These are phyloP conservation scores for Brachyptera risi DNA, from an alignment of 2,888 invertebrate species.

Conservation along the genomic window DNA sequence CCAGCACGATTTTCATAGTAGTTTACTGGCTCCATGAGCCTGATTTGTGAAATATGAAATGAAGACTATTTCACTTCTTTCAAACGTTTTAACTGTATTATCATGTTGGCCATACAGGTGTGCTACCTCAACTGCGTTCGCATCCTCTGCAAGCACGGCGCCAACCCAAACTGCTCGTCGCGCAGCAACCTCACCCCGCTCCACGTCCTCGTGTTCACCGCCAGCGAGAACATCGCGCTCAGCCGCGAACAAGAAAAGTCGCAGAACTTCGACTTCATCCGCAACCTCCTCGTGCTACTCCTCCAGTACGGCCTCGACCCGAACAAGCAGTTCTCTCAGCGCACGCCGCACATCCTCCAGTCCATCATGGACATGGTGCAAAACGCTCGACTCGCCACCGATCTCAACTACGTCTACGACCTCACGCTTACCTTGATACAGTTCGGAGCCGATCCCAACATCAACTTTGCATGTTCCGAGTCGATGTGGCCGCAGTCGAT, in stretches of 20 bases:
- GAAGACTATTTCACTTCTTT: too few species aligned
- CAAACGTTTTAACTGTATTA: too few species aligned
- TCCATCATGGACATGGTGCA: conserved; percentile 64
- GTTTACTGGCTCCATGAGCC: too few species aligned
- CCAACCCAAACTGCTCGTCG: conserved; percentile 69
- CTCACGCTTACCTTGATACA: conserved; percentile 66
- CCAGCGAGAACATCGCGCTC: conserved; percentile 64
- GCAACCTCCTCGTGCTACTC: conserved; percentile 59
- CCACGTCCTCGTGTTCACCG: conserved; percentile 66
- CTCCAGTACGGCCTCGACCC: conserved; percentile 65
- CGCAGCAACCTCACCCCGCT: conserved; percentile 63
- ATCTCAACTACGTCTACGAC: conserved; percentile 65
- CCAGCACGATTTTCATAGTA: too few species aligned
- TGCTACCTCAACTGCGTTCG: conserved; percentile 68
- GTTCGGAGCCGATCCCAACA: conserved; percentile 69
- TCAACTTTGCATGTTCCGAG: conserved; percentile 51
- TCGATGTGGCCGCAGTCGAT: conserved; percentile 45
- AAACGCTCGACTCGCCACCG: conserved; percentile 60
- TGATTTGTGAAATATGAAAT: too few species aligned
- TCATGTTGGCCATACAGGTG: conserved; percentile 49
- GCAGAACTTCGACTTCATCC: conserved; percentile 65
- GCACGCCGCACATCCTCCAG: conserved; percentile 66
- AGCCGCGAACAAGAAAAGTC: conserved; percentile 63
- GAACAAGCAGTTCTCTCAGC: conserved; percentile 53
- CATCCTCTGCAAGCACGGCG: conserved; percentile 64